Evolutionary conservation across 2,113 vertebrate species (phyloP), one percentile per base, ranked within the genome.

Genomic region (Falco punctatus): DNA sequence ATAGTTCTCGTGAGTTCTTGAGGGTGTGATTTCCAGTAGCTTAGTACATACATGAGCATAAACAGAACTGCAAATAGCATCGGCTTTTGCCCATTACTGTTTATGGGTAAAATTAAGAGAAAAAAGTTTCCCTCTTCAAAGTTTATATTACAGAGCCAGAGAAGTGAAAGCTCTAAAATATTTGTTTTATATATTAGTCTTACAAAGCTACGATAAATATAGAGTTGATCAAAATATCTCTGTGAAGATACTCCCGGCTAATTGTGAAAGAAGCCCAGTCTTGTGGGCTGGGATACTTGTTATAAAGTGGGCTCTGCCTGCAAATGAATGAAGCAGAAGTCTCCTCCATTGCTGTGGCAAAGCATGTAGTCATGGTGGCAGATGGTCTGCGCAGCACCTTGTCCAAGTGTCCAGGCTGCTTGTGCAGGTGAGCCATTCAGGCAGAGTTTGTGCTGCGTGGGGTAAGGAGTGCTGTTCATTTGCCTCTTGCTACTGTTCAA

Each of bases 291-390:
- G 84, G 21, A 28, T 66, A 7, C 13, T 54, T 88, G 28, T 80
- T 74, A 9, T 3, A 40, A 58, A 79, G 35, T 1, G 0, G 35
- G 5, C 18, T 73, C 64, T 86, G 21, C 66, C 32, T 79, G 46
- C 30, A 77, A 44, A 44, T 48, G 35, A 62, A 35, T 23, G 40
- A 67, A 89, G 28, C 48, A 30, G 38, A 78, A 59, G 15, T 26
- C 10, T 81, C 3, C 15, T 54, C 17, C 23, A 79, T 44, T 46
- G 28, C 49, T 90, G 35, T 80, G 54, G 8, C 49, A 49, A 55
- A 75, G 38, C 4, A 0, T 30, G 11, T 58, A 18, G 22, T 78
- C 32, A 21, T 0, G 5, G 44, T 66, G 40, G 42, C 2, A 3
- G 38, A 33, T 23, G 19, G 18, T 54, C 35, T 58, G 74, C 75